phyloP scores from a whole-genome alignment of 1,140 invertebrate genomes.

The Thaumatotibia leucotreta region DNA sequence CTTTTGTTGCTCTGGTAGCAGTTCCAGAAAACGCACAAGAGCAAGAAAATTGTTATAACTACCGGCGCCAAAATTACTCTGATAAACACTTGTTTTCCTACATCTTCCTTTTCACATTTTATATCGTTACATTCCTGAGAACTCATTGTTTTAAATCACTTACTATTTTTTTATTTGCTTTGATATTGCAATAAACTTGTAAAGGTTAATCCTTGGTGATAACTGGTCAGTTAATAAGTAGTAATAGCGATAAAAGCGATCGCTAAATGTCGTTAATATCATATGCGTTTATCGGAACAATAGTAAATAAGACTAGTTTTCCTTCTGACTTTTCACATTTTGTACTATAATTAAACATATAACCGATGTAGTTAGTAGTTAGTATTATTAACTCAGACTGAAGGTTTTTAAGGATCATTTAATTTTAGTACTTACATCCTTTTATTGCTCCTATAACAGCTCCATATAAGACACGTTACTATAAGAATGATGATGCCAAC shows the following conservation, averaged over 20 bases:
- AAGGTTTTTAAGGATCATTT: no score
- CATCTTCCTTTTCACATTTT: background rate
- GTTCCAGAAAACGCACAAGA: slow-evolving; percentile 32
- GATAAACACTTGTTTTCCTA: background rate
- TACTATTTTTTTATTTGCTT: background rate
- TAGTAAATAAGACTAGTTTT: background rate
- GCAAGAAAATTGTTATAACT: slow-evolving; percentile 19
- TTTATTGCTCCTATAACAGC: background rate
- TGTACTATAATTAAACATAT: no score
- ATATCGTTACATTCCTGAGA: background rate
- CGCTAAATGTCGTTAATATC: background rate
- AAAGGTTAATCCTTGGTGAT: background rate
- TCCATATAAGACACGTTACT: background rate
- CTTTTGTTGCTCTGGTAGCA: slow-evolving; percentile 39
- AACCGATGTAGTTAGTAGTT: background rate
- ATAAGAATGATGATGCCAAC: background rate
- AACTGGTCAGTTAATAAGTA: background rate
- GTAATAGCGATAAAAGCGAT: background rate
- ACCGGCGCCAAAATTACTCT: slow-evolving; percentile 27
- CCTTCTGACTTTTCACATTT: background rate
- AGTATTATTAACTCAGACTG: background rate
- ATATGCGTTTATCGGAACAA: background rate
- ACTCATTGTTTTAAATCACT: background rate
- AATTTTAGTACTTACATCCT: background rate
- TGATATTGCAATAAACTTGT: background rate